Base-by-base conservation (phyloP, 2,113 vertebrate species). In the Delphinapterus leucas region DNA sequence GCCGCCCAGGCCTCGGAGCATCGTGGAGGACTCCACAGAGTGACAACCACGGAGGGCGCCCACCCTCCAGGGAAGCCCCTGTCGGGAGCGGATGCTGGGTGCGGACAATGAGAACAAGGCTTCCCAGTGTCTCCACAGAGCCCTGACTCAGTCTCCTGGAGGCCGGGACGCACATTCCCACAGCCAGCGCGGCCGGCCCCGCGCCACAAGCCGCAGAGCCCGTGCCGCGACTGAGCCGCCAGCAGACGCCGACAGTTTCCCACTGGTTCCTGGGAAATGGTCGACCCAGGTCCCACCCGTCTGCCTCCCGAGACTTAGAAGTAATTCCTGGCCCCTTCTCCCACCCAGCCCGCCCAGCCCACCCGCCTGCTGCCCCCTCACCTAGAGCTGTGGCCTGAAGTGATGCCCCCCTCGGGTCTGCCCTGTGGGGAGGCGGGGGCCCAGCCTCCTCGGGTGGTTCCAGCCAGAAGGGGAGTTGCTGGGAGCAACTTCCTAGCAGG, bases 21-120 rank as follows among this genome's bases (percentile, higher is more conserved):
- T 65, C 4, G 0, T 26, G 41, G 61, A 8, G 6, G 15, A 15
- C 5, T 1, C 8, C 31, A 2, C 8, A 3, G 6, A 63, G 15
- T 13, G 71, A 63, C 21, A 6, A 11, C 31, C 1, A 1, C 17
- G 5, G 58, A 47, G 58, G 60, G 44, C 87, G 23, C 21, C 26
- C 18, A 0, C 38, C 21, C 70, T 2, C 23, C 1, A 2, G 79
- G 47, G 12, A 49, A 20, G 79, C 2, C 65, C 28, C 85, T 68
- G 0, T 17, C 12, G 28, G 38, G 1, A n/a, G 14, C 10, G 7
- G 25, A 10, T 13, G 13, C 67, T 68, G 60, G 38, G 38, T 21
- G 15, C 6, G 58, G 33, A 61, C 20, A 1, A 1, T 0, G 7
- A 20, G 25, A 74, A 41, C 23, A n/a, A 7, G 3, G 4, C 53